Base-by-base conservation (phyloP, 2,888 invertebrate species). In the Buathra laborator region DNA sequence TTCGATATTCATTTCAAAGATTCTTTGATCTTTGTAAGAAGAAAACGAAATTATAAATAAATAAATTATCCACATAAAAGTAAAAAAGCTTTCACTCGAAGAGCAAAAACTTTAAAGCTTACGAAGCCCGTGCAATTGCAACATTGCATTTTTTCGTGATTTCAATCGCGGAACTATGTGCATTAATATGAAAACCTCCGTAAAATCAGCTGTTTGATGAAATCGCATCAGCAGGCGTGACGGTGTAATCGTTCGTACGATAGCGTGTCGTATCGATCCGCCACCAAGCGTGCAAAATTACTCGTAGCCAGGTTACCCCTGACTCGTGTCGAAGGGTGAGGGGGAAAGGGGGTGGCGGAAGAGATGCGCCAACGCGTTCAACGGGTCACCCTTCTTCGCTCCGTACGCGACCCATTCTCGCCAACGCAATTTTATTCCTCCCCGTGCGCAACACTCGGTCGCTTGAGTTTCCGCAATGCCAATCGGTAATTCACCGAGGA, bases 141-240 rank as follows among this genome's bases (percentile, higher is more conserved):
- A 16, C 6, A 56, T 12, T 19, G 16, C 19, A 16, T 7, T 32
- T 19, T 62, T 14, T 56, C 37, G 48, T 76, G 70, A 62, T 62
- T 71, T 14, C 24, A n/a, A 56, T 68, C 56, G 24, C 59, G 19
- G 29, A 70, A 64, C 24, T 56, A 56, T 66, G 72, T 9, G 56
- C 29, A 62, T 48, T 37, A 37, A 74, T 77, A 64, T 77, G 56
- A 53, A 53, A 68, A 74, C 46, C 77, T 44, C 77, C 59, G 79
- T 76, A 80, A 86, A 82, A 86, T 86, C 86, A 87, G 80, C 86
- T 86, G 82, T 84, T 86, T 70, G 80, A 81, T 83, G 44, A 79
- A 80, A 86, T 87, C 74, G 82, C 82, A 81, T 82, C 84, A 81
- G 81, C 84, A 83, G 80, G 82, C 87, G 82, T 81, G 78, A 86